phyloP scores from a whole-genome alignment of 2,797 vertebrate genomes.

The Pantherophis alleghaniensis region DNA sequence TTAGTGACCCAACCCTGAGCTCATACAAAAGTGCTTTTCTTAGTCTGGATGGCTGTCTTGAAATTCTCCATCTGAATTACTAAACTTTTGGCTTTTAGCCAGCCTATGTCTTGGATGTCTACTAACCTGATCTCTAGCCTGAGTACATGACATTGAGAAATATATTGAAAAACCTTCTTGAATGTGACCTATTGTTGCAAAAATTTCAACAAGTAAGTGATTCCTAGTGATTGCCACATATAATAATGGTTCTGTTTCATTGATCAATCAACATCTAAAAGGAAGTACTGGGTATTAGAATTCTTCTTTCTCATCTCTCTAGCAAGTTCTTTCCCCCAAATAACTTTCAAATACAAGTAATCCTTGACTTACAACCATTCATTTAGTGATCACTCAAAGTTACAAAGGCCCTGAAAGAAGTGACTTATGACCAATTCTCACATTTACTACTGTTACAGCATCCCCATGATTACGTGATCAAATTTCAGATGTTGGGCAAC shows the following conservation, averaged over 20 bases:
- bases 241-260: neutral
- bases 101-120: neutral
- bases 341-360: neutral
- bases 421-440: no score
- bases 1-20: neutral
- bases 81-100: neutral
- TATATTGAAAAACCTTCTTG: neutral
- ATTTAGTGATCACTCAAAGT: no score
- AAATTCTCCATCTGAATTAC: neutral
- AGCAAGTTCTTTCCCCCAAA: neutral
- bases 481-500: no score
- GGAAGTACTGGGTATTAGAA: neutral
- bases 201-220: neutral
- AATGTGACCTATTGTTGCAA: neutral
- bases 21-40: neutral
- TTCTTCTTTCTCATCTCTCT: neutral
- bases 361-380: no score
- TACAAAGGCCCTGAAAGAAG: no score
- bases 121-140: neutral
- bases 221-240: neutral
- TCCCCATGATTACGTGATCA: no score
- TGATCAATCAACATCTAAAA: neutral
- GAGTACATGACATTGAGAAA: neutral
- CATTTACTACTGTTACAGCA: no score
- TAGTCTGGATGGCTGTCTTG: neutral